Evolutionary conservation across 2,113 vertebrate genomes (phyloP).

Genomic region (Apteryx owenii): DNA sequence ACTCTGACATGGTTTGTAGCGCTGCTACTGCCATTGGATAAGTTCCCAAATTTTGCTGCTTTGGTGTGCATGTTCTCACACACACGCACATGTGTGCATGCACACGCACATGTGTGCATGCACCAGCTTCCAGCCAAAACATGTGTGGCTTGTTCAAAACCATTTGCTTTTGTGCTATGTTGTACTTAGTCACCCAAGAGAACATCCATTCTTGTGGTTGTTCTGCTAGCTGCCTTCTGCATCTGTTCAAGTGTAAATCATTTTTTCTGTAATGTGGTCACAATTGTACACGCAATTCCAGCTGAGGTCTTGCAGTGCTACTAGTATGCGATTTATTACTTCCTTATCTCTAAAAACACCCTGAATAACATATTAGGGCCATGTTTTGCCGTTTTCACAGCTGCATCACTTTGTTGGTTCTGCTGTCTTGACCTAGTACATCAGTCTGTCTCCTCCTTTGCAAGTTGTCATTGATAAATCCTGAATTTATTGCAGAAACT

Average conservation of each 20-base stretch:
- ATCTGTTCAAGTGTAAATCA: not conserved
- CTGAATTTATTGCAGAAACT: not conserved
- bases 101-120: accelerated
- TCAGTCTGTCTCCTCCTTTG: not conserved
- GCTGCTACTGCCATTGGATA: not conserved
- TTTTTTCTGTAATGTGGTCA: not conserved
- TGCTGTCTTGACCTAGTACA: not conserved
- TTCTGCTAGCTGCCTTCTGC: not conserved
- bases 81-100: accelerated
- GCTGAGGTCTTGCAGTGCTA: not conserved
- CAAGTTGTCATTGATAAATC: not conserved
- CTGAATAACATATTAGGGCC: not conserved
- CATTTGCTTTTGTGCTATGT: not conserved
- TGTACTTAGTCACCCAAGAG: not conserved
- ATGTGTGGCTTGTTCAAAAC: accelerated
- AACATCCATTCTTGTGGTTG: accelerated
- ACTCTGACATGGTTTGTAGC: not conserved
- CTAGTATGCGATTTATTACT: not conserved
- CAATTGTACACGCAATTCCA: not conserved
- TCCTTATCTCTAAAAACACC: not conserved
- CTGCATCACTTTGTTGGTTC: not conserved
- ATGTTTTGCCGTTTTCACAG: not conserved
- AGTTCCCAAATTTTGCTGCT: not conserved
- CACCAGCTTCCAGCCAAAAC: not conserved
- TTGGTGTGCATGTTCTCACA: not conserved